Base-by-base conservation (phyloP, 1,140 invertebrate species). In the Lerema accius region DNA sequence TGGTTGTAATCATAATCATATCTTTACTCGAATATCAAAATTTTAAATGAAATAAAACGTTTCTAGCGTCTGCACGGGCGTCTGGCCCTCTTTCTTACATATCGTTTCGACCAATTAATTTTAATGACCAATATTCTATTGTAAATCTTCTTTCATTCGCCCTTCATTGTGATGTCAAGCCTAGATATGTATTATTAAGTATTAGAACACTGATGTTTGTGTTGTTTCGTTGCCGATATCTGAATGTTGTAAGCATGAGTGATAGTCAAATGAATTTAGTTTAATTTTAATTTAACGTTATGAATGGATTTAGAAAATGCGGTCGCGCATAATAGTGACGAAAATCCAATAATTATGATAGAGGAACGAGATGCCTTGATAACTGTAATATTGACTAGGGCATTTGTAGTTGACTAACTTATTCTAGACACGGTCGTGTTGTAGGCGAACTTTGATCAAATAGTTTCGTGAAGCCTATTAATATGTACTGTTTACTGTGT, bases 251-350 rank as follows among this genome's bases (percentile, higher is more conserved):
- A 74, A 81, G 82, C 55, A 78, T 81, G 85, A 80, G 84, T 89
- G 88, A 89, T 90, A 90, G 88, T 89, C 86, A 89, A 89, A 83
- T 85, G 80, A 82, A 82, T 83, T 82, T 89, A 90, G 86, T 83
- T 86, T 88, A 86, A 89, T 86, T 78, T 71, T 89, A 86, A 90
- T 90, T 90, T 90, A 89, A 90, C 80, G 81, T 74, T 82, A 89
- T 86, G 82, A 86, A 86, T 86, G 82, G 87, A 77, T 63, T 87
- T 92, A 91, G 89, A 80, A 89, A 90, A 87, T 90, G 90, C 89
- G 91, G 88, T 91, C 89, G 90, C 90, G 90, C 89, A 90, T 86
- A 86, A 72, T 91, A 92, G 88, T 85, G 77, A 91, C 90, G 89
- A 89, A 85, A 89, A 91, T 91, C 91, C 91, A 92, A 92, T 91